Evolutionary conservation across 2,888 invertebrate species (phyloP).

Genomic region (Meloe dianella): DNA sequence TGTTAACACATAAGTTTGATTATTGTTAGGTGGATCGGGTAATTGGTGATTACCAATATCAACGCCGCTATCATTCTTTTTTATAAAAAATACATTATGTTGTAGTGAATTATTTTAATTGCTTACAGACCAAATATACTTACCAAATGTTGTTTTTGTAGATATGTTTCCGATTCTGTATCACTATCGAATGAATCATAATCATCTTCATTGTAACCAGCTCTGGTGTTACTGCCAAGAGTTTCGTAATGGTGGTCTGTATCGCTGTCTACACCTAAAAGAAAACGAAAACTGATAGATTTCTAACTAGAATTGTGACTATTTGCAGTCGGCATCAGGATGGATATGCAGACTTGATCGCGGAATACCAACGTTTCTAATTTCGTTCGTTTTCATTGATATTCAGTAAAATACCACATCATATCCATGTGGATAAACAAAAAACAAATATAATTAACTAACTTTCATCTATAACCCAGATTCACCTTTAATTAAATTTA

Average conservation of each 20-base stretch:
- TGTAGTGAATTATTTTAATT: not conserved
- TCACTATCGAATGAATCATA: constrained; percentile 78
- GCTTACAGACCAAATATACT: constrained; percentile 21
- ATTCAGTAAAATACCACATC: not conserved
- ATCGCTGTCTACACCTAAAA: constrained; percentile 69
- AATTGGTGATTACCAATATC: constrained; percentile 64
- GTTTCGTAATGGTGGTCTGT: constrained; percentile 76
- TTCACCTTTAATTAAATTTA: not conserved
- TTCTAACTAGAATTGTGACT: no score
- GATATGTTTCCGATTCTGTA: constrained; percentile 64
- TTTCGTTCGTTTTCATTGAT: not conserved
- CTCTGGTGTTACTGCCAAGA: constrained; percentile 54
- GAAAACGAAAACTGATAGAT: not conserved
- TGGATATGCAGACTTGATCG: no score
- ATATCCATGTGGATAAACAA: not conserved
- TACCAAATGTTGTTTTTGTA: constrained; percentile 42
- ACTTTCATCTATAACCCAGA: constrained; percentile 2
- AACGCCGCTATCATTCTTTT: constrained; percentile 61
- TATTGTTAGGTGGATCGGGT: constrained; percentile 65
- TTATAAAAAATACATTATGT: not conserved
- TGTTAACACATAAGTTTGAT: constrained; percentile 66
- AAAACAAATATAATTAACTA: not conserved
- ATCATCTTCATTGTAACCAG: constrained; percentile 61
- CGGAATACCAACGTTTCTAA: no score
- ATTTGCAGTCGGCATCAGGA: no score